Evolutionary conservation across 2,113 vertebrate genomes (phyloP), one percentile per base, ranked within the genome.

Genomic region (Octodon degus): DNA sequence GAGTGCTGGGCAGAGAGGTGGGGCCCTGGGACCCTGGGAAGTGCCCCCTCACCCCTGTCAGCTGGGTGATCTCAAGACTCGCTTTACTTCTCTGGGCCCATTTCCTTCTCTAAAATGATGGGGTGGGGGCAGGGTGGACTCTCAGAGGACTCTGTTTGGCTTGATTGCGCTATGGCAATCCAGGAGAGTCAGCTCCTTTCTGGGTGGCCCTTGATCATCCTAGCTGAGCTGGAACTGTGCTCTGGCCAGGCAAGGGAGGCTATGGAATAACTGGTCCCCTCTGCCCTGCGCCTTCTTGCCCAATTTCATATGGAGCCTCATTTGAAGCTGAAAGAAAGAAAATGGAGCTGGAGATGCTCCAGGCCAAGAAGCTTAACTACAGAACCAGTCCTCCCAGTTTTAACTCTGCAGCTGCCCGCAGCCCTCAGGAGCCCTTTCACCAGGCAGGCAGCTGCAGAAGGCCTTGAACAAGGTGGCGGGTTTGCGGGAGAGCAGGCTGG

Each of bases 371-470:
- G 87, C 93, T 65, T 81, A 72, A 86, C 32, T 79, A 76, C 79
- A 93, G 93, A 97, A 98, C 97, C 88, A 89, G 97, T 97, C 90
- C 37, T 97, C 86, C 97, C 2, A 6, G 97, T 97, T 97, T 91
- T 84, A 91, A 87, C 84, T 76, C 70, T 60, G 47, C 55, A 0
- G 7, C 65, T 17, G 47, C 96, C 96, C 43, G 17, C 70, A 83
- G 55, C 32, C 72, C 68, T 86, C 14, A 19, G 93, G 82, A 88
- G 58, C 30, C 65, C 58, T 7, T 13, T 68, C 47, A 20, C 25
- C 55, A 53, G 0, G 7, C 25, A 37, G n/a, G 43, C 68, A 62
- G 79, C 47, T 37, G 55, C 82, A 86, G 58, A 86, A 60, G 89
- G 63, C 89, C 86, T 63, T 70, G 86, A 96, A 88, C 60, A 85